Base-by-base conservation (phyloP, 2,797 vertebrate genomes). In the Danio choprae region DNA sequence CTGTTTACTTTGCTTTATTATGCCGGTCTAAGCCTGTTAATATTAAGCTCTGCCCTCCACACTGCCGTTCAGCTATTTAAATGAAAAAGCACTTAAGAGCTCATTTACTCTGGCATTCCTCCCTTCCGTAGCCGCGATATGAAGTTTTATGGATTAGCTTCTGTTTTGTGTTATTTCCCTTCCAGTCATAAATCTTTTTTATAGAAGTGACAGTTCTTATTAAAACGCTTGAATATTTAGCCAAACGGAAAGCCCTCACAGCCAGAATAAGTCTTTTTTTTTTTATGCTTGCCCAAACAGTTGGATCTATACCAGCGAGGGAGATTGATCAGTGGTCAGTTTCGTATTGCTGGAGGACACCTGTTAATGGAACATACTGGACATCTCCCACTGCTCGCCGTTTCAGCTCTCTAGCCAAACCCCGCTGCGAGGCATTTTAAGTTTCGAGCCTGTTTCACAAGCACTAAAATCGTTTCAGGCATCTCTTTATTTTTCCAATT, bases 51-150 rank as follows among this genome's bases (percentile, higher is more conserved):
- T 72, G 67, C 73, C 82, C 63, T 75, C 46, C 67, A 63, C 67
- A 65, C 41, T 22, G 65, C 65, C 20, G 38, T 65, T 69, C 71
- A 74, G 65, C 73, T 68, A 44, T 77, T 88, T 89, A 89, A 91
- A 91, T 86, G 80, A 71, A 85, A 84, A 87, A 85, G 84, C 80
- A 85, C 86, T 88, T 87, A 87, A 83, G 79, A 83, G 81, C 88
- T 88, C 76, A 82, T 82, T 71, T 86, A 83, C 80, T 87, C 87
- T 62, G 38, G 55, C 68, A 43, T 63, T 63, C 67, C 65, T 67
- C 82, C 77, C 63, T 64, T 55, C 67, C 20, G 15, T 79, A 78
- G 60, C 79, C 3, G 18, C 80, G 81, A 87, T 81, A 77, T 82
- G 74, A 85, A 80, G 77, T 84, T 86, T 77, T 84, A 85, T 84